These are phyloP conservation scores for Kryptolebias ocellatus DNA, from an alignment of 2,797 vertebrate species.

Conservation along the genomic window DNA sequence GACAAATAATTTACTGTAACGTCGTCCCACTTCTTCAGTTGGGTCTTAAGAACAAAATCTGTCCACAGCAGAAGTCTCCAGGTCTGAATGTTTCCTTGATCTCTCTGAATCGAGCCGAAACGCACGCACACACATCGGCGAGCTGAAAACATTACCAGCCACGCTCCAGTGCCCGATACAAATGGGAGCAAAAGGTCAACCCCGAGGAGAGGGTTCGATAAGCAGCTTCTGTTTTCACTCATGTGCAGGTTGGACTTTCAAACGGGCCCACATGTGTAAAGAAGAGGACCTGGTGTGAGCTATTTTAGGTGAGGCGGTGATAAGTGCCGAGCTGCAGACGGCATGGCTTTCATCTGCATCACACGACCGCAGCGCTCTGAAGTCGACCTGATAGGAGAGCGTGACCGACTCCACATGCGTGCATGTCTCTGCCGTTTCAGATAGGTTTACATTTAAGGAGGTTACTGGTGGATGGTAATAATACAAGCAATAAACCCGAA, in stretches of 20 bases:
- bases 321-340: conserved; percentile 41
- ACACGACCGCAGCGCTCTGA: conserved; percentile 25
- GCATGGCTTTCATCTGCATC: conserved; percentile 58
- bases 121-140: not conserved
- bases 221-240: conserved; percentile 61
- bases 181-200: conserved; percentile 26
- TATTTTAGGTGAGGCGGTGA: conserved; percentile 74
- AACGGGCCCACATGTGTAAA: conserved; percentile 10
- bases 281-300: conserved; percentile 29
- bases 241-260: conserved; percentile 34
- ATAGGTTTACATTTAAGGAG: conserved; percentile 1
- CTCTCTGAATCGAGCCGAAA: not conserved
- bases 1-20: no score
- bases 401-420: conserved; percentile 23
- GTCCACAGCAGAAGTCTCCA: not conserved
- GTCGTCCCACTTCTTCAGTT: no score
- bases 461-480: no score
- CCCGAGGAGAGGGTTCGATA: conserved; percentile 56
- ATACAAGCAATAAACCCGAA: no score
- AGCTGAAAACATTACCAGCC: conserved; percentile 10
- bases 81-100: not conserved
- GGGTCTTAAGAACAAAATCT: not conserved
- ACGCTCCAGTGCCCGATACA: conserved; percentile 14
- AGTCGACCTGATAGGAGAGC: conserved; percentile 12
- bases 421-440: conserved; percentile 1